Conservation (phyloP, 53 echinoderm and acorn worm genomes). For the Glandiceps talaboti region DNA sequence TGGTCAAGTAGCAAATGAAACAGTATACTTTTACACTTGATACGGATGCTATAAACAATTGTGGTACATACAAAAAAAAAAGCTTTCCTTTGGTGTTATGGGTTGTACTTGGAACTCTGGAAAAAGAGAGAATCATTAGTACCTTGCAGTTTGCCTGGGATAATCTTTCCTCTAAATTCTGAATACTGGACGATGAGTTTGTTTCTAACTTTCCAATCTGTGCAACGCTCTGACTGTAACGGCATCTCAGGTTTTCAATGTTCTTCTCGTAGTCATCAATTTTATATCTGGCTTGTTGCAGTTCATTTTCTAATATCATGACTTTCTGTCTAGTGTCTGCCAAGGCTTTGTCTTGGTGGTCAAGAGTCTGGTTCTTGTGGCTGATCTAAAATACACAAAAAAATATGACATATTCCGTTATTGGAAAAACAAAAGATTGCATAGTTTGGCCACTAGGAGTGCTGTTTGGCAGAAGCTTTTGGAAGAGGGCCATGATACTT, state of each 20-base stretch:
- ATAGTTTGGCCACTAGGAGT: too few species aligned
- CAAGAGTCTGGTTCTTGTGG: conserved; percentile 42
- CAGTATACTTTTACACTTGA: too few species aligned
- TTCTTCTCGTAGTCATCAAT: conserved; percentile 54
- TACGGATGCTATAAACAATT: too few species aligned
- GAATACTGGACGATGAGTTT: conserved; percentile 27
- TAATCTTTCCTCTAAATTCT: conserved; percentile 42
- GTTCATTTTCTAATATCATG: conserved; percentile 47
- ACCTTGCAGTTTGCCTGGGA: conserved; percentile 37
- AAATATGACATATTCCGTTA: too few species aligned
- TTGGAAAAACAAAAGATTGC: too few species aligned
- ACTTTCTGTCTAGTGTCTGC: conserved; percentile 45
- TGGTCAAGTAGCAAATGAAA: too few species aligned
- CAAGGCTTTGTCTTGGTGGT: conserved; percentile 52
- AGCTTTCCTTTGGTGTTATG: too few species aligned
- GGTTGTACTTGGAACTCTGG: too few species aligned
- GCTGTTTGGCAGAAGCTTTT: neutral
- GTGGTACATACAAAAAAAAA: too few species aligned
- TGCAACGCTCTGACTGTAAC: conserved; percentile 38
- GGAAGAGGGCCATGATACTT: too few species aligned
- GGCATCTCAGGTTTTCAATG: conserved; percentile 61
- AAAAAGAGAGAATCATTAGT: too few species aligned
- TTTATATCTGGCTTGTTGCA: conserved; percentile 41
- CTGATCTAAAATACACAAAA: conserved; percentile 45
- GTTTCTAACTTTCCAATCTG: conserved; percentile 58